These are phyloP conservation scores for Nasonia vitripennis DNA, from an alignment of 1,140 invertebrate genomes.

Conservation along the genomic window DNA sequence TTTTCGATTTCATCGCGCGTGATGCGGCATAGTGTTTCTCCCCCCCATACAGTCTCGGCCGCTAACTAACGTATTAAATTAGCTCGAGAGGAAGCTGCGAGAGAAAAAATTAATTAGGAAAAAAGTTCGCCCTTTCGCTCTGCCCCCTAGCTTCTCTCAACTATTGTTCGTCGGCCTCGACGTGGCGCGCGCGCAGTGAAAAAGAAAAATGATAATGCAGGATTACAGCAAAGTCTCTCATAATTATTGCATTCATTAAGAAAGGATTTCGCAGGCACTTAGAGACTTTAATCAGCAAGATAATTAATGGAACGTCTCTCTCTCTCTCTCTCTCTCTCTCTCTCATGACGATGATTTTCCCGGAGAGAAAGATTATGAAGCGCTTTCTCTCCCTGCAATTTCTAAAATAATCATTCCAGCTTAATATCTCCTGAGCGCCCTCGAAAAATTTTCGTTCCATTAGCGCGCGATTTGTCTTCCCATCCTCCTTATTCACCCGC, in stretches of 20 bases:
- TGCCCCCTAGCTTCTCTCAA: too few species aligned
- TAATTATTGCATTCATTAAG: slow-evolving; percentile 5
- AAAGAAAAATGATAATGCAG: background rate
- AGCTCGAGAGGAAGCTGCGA: background rate
- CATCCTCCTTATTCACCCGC: too few species aligned
- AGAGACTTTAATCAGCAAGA: background rate
- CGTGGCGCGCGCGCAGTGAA: background rate
- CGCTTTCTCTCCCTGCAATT: background rate
- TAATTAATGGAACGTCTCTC: background rate
- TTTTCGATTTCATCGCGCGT: background rate
- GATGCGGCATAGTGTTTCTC: too few species aligned
- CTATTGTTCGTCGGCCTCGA: background rate
- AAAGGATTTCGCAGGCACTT: background rate
- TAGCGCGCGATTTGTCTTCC: background rate
- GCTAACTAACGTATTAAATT: background rate
- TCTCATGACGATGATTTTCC: background rate
- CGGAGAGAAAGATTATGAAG: background rate
- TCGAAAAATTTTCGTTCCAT: background rate
- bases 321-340: too few species aligned
- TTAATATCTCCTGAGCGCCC: too few species aligned
- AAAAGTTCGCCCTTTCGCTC: background rate
- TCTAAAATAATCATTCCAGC: background rate
- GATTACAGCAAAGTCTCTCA: background rate
- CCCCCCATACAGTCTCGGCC: too few species aligned
- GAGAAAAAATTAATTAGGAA: background rate